Base-by-base conservation (phyloP, 53 echinoderm and acorn worm species). In the Patiria pectinifera region DNA sequence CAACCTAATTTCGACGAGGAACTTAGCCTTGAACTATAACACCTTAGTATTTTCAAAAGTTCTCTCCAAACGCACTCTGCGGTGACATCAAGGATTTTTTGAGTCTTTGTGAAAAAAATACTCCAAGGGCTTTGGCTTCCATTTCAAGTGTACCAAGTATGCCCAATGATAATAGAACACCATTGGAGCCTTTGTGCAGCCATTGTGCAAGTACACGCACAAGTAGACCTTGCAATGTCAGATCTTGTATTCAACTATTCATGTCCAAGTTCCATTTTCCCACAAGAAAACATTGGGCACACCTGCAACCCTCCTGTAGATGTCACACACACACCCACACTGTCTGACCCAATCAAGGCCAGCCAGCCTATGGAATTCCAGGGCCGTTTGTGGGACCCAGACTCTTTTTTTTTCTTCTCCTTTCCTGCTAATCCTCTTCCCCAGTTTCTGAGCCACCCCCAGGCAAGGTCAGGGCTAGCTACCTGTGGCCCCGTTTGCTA, bases 401-500 rank as follows among this genome's bases (percentile, higher is more conserved):
- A 11, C 75, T 48, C 60, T 53, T 46, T 46, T 84, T 66, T 45
- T 43, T n/a, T 62, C 43, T 85, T 15, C 47, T 72, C 48, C 25
- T 26, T 18, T 53, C 15, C 35, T 49, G 77, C 78, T 87, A 87
- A 87, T 87, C 87, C 58, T 48, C 80, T 45, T 49, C 26, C 53
- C 80, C 69, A 90, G 43, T 60, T 47, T 59, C 7, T 49, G 90
- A 81, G 80, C 90, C 53, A 60, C 90, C 90, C 47, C 47, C 62
- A 23, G 81, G 90, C 90, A 90, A 81, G 90, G 90, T 90, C 90
- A 90, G 90, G 90, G 81, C 69, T 71, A 0, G 11, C 0, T 48
- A 85, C 45, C 69, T 2, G 21, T n/a, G 45, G 45, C 16, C 44
- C 21, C n/a, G 24, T 25, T 25, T 79, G 5, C 10, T 23, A 6